Evolutionary conservation across 2,888 invertebrate species (phyloP).

Genomic region (Drosophila kokeensis): DNA sequence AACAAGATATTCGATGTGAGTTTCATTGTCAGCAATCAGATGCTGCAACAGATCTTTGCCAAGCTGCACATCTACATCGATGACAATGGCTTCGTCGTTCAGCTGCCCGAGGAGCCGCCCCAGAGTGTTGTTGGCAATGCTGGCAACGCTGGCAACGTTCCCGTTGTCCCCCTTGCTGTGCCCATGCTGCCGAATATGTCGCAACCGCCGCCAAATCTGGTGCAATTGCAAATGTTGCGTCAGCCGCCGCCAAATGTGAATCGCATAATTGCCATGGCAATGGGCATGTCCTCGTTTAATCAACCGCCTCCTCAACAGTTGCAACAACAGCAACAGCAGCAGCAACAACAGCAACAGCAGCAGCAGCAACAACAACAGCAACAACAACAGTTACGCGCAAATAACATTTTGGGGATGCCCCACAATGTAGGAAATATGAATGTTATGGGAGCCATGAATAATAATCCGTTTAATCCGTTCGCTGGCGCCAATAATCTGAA

Average conservation of each 20-base stretch:
- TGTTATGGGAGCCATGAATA: constrained; percentile 42
- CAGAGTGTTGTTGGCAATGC: constrained; percentile 19
- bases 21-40: constrained; percentile 86
- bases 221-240: constrained; percentile 72
- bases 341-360: not conserved
- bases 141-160: not conserved
- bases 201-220: constrained; percentile 76
- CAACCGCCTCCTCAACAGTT: constrained; percentile 80
- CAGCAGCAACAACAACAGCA: not conserved
- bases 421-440: constrained; percentile 31
- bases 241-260: constrained; percentile 80
- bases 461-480: constrained; percentile 75
- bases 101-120: constrained; percentile 71
- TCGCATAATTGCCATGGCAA: constrained; percentile 78
- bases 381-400: constrained; percentile 4
- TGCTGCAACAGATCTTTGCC: constrained; percentile 87
- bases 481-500: constrained; percentile 32
- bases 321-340: not conserved
- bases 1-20: constrained; percentile 87
- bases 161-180: constrained; percentile 4
- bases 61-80: constrained; percentile 88
- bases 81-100: constrained; percentile 87
- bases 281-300: constrained; percentile 61
- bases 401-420: constrained; percentile 53
- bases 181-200: constrained; percentile 76